A percentile compares a stretch with the other conserved stretches of the same genome.
phyloP scores from a whole-genome alignment of 2,888 invertebrate species.

The Desoria tigrina region DNA sequence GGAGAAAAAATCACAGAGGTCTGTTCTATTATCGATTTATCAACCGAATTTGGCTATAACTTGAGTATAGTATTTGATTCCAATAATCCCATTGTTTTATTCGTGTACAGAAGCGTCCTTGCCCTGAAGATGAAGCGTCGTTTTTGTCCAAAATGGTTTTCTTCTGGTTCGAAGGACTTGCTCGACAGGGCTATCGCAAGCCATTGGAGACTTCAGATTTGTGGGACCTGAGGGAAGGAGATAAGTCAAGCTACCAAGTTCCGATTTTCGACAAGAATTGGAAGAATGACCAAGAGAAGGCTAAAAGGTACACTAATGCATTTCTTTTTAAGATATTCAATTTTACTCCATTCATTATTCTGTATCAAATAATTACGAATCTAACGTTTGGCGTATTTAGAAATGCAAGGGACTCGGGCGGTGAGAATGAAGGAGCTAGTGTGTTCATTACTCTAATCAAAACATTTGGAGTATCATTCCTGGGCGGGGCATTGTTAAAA shows the following conservation, averaged over 20 bases:
- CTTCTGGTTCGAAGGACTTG: constrained; percentile 62
- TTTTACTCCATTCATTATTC: no score
- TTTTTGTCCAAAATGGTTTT: constrained; percentile 61
- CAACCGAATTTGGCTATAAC: no score
- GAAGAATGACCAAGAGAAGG: constrained; percentile 54
- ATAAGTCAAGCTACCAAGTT: constrained; percentile 56
- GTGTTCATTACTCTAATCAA: constrained; percentile 79
- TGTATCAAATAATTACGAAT: no score
- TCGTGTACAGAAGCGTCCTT: constrained; percentile 53
- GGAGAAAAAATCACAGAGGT: constrained; percentile 19
- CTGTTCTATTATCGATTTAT: not conserved
- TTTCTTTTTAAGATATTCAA: not conserved
- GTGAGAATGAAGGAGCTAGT: constrained; percentile 59
- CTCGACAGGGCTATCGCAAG: constrained; percentile 60
- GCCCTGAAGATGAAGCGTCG: constrained; percentile 60
- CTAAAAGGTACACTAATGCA: not conserved
- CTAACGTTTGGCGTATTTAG: not conserved
- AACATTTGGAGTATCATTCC: constrained; percentile 82
- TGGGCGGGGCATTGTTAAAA: constrained; percentile 83
- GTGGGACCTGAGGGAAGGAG: constrained; percentile 60
- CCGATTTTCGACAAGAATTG: constrained; percentile 57
- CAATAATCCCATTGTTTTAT: no score
- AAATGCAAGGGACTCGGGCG: not conserved
- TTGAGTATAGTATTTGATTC: no score
- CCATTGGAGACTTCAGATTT: constrained; percentile 61